Percentiles rank a stretch among this genome's conserved stretches.
These are phyloP conservation scores for Oryzias woworae DNA, from an alignment of 2,113 vertebrate genomes.

Conservation along the genomic window DNA sequence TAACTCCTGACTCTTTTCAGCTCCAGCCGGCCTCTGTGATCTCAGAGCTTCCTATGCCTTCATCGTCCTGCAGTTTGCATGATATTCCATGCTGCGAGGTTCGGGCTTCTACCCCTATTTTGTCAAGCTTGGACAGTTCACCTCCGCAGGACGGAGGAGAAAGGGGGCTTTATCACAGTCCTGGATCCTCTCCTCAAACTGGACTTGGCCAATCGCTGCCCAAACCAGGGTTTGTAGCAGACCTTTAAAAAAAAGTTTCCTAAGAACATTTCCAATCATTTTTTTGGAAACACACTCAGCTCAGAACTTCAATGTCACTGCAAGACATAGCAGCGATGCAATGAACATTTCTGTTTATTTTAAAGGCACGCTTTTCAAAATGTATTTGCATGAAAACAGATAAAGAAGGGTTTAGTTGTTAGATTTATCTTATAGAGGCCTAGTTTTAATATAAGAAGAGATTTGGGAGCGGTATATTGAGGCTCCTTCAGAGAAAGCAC, in stretches of 20 bases:
- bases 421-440: conserved; percentile 56
- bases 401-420: conserved; percentile 52
- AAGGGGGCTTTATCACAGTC: conserved; percentile 25
- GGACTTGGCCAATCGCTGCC: conserved; percentile 40
- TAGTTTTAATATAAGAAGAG: conserved; percentile 33
- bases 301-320: conserved; percentile 14
- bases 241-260: conserved; percentile 11
- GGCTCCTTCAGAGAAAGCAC: conserved; percentile 16
- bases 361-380: conserved; percentile 54
- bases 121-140: conserved; percentile 44
- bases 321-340: conserved; percentile 43
- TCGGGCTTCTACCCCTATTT: conserved; percentile 20
- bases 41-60: conserved; percentile 33
- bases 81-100: conserved; percentile 31
- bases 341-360: conserved; percentile 36
- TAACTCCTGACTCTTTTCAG: conserved; percentile 18
- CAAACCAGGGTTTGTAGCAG: conserved; percentile 53
- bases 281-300: conserved; percentile 29
- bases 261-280: conserved; percentile 27
- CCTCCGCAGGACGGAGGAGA: conserved; percentile 35
- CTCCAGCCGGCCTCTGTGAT: conserved; percentile 21
- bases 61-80: conserved; percentile 36
- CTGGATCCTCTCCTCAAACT: conserved; percentile 52
- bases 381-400: conserved; percentile 64
- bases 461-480: conserved; percentile 30